These are phyloP conservation scores for Aphyosemion australe DNA, from an alignment of 2,113 vertebrate species.

Conservation along the genomic window DNA sequence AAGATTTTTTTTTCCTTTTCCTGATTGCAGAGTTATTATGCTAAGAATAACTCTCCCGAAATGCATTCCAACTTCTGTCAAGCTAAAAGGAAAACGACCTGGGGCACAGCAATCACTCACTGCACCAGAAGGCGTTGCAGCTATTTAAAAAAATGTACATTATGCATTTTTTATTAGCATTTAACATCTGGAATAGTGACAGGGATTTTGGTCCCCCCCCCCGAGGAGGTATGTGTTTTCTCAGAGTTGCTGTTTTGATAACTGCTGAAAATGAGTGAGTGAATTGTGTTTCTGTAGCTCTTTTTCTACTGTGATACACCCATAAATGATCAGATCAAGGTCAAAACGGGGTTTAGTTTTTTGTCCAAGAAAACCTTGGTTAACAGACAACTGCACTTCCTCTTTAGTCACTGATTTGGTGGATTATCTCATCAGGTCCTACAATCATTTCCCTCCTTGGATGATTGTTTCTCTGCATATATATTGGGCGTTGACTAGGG, in stretches of 20 bases:
- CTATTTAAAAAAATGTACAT: conserved; percentile 15
- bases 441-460: neutral
- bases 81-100: conserved; percentile 43
- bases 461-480: neutral
- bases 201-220: conserved; percentile 19
- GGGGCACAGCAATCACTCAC: conserved; percentile 39
- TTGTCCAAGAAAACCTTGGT: no score
- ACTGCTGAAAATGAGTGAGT: no score
- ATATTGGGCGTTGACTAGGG: no score
- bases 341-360: no score
- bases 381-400: no score
- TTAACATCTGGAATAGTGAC: conserved; percentile 10
- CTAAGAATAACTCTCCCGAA: conserved; percentile 47
- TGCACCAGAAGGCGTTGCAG: conserved; percentile 26
- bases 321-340: no score
- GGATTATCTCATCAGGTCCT: neutral
- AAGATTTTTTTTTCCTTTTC: conserved; percentile 8
- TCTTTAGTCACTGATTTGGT: no score
- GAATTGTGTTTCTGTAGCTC: no score
- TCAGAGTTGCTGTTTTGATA: no score
- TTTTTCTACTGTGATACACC: no score
- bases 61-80: conserved; percentile 24
- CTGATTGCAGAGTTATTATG: conserved; percentile 62
- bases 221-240: no score
- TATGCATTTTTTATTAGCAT: conserved; percentile 3